Base-by-base conservation (phyloP, 2,888 invertebrate species). In the Nudaria mundana region DNA sequence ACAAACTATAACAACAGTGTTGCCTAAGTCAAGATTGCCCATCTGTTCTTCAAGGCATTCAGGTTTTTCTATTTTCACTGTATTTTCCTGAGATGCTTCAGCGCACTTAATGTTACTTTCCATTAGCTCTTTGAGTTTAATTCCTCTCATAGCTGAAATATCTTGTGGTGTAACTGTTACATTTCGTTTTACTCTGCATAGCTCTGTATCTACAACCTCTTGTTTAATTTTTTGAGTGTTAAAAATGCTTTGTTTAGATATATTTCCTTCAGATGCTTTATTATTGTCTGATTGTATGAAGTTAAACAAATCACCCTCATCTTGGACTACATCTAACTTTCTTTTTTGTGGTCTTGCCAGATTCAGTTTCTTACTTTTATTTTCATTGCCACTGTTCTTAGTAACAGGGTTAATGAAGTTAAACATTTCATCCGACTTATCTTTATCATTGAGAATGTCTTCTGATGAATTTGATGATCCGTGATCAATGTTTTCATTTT, bases 291-390 rank as follows among this genome's bases (percentile, higher is more conserved):
- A 34, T 25, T 68, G 66, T 32, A 87, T 66, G 75, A 88, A 88
- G 59, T 87, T 83, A 49, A 87, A 88, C 39, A 85, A 63, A 42
- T 79, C 70, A 36, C 77, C 81, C 40, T 81, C 82, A 61, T 79
- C 74, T 52, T 63, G 60, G 37, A 64, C 52, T 40, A 56, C 54
- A 47, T 71, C 63, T 14, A 73, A 47, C 61, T 82, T 83, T 34
- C 80, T 73, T 56, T 83, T 86, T 26, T 66, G 63, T 36, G 81
- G 81, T 52, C 79, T 81, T 12, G 65, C 44, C 44, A 81, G 68
- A 58, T 77, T 82, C n/a, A 83, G 60, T 52, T 71, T 77, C 40
- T 76, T 78, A 26, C 56, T 50, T 46, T 57, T 51, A 44, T 36
- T 50, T 39, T 45, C 49, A 44, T 37, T 40, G 33, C 37, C 46